phyloP scores from a whole-genome alignment of 2,797 vertebrate species.

The Anabas testudineus region DNA sequence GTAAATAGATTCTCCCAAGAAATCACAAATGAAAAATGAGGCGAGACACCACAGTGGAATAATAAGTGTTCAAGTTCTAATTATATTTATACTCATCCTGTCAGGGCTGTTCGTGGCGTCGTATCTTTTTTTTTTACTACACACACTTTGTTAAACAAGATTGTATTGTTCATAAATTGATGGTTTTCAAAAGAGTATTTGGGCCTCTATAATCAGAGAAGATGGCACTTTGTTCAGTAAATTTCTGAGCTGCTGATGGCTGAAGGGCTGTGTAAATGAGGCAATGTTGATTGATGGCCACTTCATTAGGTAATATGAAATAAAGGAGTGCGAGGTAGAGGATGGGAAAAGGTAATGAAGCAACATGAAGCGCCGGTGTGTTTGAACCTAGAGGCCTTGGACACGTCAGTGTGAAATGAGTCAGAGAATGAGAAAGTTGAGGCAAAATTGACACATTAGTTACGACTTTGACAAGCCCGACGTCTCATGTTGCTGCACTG shows the following conservation, averaged over 20 bases:
- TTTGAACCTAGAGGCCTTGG: slow-evolving; percentile 42
- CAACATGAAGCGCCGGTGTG: slow-evolving; percentile 28
- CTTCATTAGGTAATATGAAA: slow-evolving; percentile 57
- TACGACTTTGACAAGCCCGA: slow-evolving; percentile 20
- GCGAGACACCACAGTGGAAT: background rate
- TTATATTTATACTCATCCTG: slow-evolving; percentile 14
- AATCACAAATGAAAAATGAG: slow-evolving; percentile 18
- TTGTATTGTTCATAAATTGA: slow-evolving; percentile 20
- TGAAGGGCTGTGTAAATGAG: slow-evolving; percentile 45
- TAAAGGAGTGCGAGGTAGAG: slow-evolving; percentile 30
- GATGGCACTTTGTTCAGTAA: slow-evolving; percentile 22
- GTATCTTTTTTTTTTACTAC: background rate
- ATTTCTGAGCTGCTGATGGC: slow-evolving; percentile 37
- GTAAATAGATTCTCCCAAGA: background rate
- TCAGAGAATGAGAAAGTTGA: slow-evolving; percentile 54
- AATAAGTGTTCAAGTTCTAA: slow-evolving; percentile 15
- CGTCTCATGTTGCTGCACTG: slow-evolving; percentile 6
- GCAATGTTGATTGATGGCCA: slow-evolving; percentile 51
- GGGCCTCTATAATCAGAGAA: slow-evolving; percentile 34
- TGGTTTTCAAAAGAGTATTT: slow-evolving; percentile 25
- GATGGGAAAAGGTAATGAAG: slow-evolving; percentile 47
- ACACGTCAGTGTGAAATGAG: slow-evolving; percentile 51
- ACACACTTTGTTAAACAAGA: slow-evolving; percentile 13
- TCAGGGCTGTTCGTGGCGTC: background rate
- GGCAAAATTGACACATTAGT: slow-evolving; percentile 59